A percentile compares a stretch with the other conserved stretches of the same genome.
These are phyloP conservation scores for Xyrauchen texanus DNA, from an alignment of 2,113 vertebrate species.

Conservation along the genomic window DNA sequence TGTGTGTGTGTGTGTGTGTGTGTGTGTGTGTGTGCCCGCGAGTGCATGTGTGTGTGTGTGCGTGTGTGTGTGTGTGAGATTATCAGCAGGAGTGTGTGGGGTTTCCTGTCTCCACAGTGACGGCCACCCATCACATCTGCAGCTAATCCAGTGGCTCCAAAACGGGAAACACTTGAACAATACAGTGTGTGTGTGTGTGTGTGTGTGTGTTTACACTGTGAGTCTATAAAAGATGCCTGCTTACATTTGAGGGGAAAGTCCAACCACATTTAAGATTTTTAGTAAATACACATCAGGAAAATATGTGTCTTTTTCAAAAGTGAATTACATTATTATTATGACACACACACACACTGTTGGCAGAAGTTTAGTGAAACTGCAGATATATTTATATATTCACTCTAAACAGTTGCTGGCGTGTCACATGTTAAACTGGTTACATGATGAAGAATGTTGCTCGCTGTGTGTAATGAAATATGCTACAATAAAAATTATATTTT, in stretches of 20 bases:
- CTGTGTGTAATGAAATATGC: too few relatives aligned
- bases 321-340: too few relatives aligned
- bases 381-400: conserved; percentile 8
- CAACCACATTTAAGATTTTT: conserved; percentile 42
- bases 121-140: conserved; percentile 41
- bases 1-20: neutral
- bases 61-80: neutral
- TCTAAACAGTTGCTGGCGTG: conserved; percentile 11
- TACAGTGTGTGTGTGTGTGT: conserved; percentile 29
- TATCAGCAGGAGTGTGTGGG: conserved; percentile 42
- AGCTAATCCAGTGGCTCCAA: conserved; percentile 36
- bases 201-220: conserved; percentile 20
- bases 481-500: neutral
- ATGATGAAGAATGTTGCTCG: neutral
- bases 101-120: conserved; percentile 46
- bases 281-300: conserved; percentile 36
- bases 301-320: neutral
- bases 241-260: conserved; percentile 44
- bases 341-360: neutral
- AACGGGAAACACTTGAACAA: conserved; percentile 44
- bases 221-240: conserved; percentile 41
- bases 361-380: conserved; percentile 27
- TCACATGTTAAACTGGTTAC: neutral
- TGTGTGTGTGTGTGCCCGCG: neutral
- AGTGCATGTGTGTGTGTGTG: neutral